Evolutionary conservation across 2,797 vertebrate genomes (phyloP).

Genomic region (Gorsachius magnificus): DNA sequence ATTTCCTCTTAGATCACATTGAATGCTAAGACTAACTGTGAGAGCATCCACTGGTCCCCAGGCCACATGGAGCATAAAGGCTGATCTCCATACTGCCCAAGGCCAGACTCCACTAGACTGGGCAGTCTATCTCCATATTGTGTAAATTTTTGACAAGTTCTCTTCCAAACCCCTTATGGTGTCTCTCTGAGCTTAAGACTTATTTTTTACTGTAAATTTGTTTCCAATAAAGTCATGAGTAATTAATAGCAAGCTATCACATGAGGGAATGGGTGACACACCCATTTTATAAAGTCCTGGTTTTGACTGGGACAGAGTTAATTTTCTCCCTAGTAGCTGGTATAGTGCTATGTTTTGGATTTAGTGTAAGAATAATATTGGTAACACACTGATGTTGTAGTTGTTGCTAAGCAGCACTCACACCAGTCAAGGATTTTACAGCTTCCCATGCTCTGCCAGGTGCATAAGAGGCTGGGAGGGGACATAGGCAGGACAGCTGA

Average conservation of each 20-base stretch:
- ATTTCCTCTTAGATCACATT: neutral
- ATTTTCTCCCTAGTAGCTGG: too few species aligned
- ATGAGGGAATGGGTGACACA: neutral
- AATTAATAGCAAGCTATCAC: neutral
- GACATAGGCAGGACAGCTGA: too few species aligned
- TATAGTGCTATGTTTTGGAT: too few species aligned
- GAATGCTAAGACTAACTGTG: neutral
- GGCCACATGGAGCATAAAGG: neutral
- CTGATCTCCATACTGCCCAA: neutral
- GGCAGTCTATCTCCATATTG: neutral
- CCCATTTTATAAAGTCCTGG: neutral
- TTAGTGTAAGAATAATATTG: too few species aligned
- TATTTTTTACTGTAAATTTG: neutral
- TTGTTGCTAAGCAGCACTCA: too few species aligned
- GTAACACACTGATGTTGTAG: too few species aligned
- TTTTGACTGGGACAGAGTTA: too few species aligned
- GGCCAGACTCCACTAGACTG: neutral
- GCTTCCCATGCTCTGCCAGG: too few species aligned
- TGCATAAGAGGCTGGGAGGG: too few species aligned
- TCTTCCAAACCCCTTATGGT: neutral
- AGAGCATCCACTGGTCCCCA: accelerated
- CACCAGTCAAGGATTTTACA: too few species aligned
- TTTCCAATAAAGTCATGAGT: neutral
- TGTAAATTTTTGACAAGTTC: neutral
- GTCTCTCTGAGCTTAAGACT: neutral